Evolutionary conservation across 2,888 invertebrate species (phyloP).

Genomic region (Horisme vitalbata): DNA sequence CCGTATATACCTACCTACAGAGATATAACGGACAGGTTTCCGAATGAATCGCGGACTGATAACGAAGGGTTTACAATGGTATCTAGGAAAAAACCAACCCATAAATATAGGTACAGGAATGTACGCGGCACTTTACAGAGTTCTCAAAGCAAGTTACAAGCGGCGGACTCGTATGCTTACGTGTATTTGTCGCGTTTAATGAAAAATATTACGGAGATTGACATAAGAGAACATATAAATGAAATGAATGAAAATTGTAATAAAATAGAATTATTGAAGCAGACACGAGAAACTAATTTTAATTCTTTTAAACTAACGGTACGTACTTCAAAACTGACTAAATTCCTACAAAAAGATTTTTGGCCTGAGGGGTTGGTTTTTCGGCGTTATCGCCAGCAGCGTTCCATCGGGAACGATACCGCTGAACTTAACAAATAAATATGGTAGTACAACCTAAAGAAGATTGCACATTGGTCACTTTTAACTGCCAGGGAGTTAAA

Average conservation of each 20-base stretch:
- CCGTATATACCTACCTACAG: neutral
- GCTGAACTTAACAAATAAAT: neutral
- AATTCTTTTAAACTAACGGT: constrained; percentile 20
- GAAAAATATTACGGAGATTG: constrained; percentile 10
- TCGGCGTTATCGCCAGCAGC: constrained; percentile 8
- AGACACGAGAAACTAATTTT: constrained; percentile 18
- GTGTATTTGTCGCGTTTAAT: constrained; percentile 16
- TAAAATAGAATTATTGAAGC: constrained; percentile 13
- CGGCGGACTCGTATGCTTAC: constrained; percentile 18
- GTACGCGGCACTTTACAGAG: constrained; percentile 14
- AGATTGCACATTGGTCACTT: neutral
- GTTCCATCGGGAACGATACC: constrained; percentile 4
- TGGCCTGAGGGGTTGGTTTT: constrained; percentile 18
- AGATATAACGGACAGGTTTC: neutral
- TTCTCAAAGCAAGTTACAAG: constrained; percentile 8
- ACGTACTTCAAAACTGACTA: constrained; percentile 2
- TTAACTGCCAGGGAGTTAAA: constrained; percentile 12
- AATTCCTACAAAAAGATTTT: constrained; percentile 14
- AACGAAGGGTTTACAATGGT: constrained; percentile 9
- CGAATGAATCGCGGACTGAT: neutral
- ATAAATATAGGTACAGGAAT: constrained; percentile 15
- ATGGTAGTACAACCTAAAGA: neutral
- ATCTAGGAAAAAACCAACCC: constrained; percentile 4
- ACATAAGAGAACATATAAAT: constrained; percentile 12
- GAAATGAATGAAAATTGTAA: constrained; percentile 17